Percentiles rank a stretch among this genome's conserved stretches.
phyloP scores from a whole-genome alignment of 1,140 invertebrate genomes.

The Caenorhabditis tropicalis region DNA sequence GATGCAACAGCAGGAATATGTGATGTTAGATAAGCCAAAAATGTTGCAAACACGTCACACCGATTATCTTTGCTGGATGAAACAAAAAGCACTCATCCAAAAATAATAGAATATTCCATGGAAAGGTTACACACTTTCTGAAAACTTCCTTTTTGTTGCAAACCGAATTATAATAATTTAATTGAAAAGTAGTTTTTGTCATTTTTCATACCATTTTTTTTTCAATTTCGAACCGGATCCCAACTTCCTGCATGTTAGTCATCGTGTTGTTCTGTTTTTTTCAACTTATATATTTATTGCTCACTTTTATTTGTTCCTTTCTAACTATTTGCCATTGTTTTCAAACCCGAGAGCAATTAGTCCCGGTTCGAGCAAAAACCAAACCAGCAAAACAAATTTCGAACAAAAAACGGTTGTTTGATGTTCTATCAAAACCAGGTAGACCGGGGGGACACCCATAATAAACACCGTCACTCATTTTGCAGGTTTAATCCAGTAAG shows the following conservation, averaged over 20 bases:
- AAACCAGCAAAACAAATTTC: background rate
- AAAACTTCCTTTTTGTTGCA: too few relatives aligned
- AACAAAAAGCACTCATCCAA: background rate
- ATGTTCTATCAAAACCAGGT: background rate
- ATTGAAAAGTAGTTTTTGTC: too few relatives aligned
- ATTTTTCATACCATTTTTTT: too few relatives aligned
- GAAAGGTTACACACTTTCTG: too few relatives aligned
- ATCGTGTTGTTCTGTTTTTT: background rate
- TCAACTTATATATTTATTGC: too few relatives aligned
- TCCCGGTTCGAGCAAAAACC: background rate
- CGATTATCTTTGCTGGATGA: background rate
- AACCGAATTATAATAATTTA: too few relatives aligned
- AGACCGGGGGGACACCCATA: background rate
- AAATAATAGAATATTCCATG: background rate
- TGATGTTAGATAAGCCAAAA: background rate
- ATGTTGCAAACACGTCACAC: background rate
- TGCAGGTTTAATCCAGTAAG: too few relatives aligned
- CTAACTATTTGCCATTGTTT: background rate
- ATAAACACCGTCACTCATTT: background rate
- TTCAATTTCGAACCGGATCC: too few relatives aligned
- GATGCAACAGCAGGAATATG: background rate
- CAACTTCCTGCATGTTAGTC: background rate
- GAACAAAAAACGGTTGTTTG: background rate
- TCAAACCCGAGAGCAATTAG: background rate
- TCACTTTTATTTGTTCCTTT: too few relatives aligned